Evolutionary conservation across 2,797 vertebrate genomes (phyloP).

Genomic region (Crocodylus rhombifer): DNA sequence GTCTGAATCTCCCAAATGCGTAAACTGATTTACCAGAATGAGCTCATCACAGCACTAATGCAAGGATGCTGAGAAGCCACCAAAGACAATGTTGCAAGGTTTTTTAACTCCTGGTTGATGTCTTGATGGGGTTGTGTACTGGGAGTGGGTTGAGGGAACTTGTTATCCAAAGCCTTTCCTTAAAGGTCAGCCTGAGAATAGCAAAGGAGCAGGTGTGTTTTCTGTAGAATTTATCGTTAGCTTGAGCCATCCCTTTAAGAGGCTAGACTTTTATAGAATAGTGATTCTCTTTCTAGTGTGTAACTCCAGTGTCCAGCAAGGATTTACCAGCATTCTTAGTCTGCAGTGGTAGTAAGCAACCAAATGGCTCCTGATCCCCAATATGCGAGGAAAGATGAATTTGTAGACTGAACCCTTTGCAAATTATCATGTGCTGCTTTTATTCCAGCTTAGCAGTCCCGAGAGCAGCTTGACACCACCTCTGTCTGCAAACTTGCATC

Average conservation of each 20-base stretch:
- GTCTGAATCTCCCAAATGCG: not conserved
- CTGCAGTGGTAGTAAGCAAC: fast-evolving
- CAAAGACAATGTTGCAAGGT: not conserved
- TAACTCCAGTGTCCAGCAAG: not conserved
- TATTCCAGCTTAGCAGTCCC: slow-evolving; percentile 93
- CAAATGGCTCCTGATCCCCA: not conserved
- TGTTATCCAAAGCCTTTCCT: not conserved
- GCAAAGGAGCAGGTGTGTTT: not conserved
- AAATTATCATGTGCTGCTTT: not conserved
- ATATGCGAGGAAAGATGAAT: not conserved
- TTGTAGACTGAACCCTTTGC: not conserved
- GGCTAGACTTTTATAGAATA: not conserved
- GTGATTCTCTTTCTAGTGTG: not conserved
- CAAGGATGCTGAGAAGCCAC: not conserved
- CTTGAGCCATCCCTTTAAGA: not conserved
- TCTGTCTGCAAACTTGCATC: slow-evolving; percentile 84
- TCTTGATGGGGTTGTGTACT: not conserved
- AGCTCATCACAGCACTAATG: not conserved
- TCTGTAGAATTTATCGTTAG: fast-evolving
- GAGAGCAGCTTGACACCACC: slow-evolving; percentile 92
- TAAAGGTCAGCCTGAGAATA: not conserved
- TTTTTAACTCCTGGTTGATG: not conserved
- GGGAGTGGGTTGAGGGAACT: not conserved
- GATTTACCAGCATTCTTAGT: not conserved
- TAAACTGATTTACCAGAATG: not conserved